A percentile compares a stretch with the other conserved stretches of the same genome.
phyloP scores from a whole-genome alignment of 2,888 invertebrate genomes.

The Phalangium opilio region DNA sequence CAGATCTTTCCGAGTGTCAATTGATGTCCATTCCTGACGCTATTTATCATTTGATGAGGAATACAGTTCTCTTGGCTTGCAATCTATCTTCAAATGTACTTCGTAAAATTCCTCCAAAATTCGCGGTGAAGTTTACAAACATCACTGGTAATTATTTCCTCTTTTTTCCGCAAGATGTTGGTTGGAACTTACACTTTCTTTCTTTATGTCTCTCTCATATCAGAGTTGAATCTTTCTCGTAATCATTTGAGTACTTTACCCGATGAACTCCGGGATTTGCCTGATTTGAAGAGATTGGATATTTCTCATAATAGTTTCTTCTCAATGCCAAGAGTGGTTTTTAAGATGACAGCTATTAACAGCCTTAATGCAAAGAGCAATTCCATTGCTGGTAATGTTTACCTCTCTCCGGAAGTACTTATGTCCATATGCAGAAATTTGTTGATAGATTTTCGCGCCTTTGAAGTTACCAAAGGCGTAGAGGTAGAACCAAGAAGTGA shows the following conservation, averaged over 20 bases:
- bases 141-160: conserved; percentile 49
- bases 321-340: conserved; percentile 58
- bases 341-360: conserved; percentile 64
- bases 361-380: conserved; percentile 66
- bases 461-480: too few species aligned
- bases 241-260: conserved; percentile 78
- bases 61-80: conserved; percentile 72
- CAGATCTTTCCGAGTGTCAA: conserved; percentile 82
- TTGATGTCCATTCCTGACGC: conserved; percentile 88
- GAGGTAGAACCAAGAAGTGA: too few species aligned
- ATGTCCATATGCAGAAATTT: background rate
- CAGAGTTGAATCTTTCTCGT: conserved; percentile 70
- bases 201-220: conserved; percentile 10
- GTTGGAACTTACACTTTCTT: background rate
- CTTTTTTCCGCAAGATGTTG: background rate
- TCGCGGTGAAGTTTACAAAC: conserved; percentile 69
- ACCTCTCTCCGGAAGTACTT: background rate
- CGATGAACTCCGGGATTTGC: conserved; percentile 65
- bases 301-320: conserved; percentile 79
- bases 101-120: conserved; percentile 75
- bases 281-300: conserved; percentile 57
- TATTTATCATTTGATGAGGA: conserved; percentile 78
- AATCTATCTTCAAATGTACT: conserved; percentile 80
- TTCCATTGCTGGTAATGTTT: conserved; percentile 58
- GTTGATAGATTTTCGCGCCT: background rate